phyloP scores from a whole-genome alignment of 2,797 vertebrate genomes.

The Emydoidea blandingii region DNA sequence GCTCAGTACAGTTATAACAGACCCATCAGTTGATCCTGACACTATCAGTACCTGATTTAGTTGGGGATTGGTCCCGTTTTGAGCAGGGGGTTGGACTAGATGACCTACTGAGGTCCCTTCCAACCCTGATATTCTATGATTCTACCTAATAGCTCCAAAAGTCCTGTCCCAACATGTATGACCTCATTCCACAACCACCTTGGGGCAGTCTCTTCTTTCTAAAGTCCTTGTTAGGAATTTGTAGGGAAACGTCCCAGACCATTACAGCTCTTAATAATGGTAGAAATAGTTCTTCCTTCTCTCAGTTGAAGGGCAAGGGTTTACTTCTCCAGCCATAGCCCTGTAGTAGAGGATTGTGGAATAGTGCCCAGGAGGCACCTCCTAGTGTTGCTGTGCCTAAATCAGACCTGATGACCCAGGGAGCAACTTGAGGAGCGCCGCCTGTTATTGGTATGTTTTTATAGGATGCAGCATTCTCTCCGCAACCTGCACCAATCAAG shows the following conservation, averaged over 20 bases:
- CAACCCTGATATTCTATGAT: no score
- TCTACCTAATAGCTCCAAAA: neutral
- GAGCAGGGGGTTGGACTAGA: no score
- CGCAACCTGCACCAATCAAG: rapidly evolving
- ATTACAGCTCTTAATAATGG: neutral
- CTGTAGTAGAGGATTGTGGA: neutral
- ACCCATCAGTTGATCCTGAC: neutral
- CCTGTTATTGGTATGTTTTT: neutral
- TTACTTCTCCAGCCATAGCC: neutral
- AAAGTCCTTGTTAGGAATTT: neutral
- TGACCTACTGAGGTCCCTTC: no score
- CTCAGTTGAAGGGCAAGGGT: neutral
- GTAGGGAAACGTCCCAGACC: neutral
- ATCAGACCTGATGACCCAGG: neutral
- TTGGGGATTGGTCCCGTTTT: no score
- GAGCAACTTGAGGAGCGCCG: neutral
- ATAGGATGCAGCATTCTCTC: neutral
- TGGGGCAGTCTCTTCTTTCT: neutral
- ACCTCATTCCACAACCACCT: neutral
- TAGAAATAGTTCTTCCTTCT: neutral
- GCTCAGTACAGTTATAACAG: neutral
- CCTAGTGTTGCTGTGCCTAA: neutral
- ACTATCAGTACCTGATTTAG: neutral
- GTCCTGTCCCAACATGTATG: neutral
- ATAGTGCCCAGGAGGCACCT: neutral